These are phyloP conservation scores for Perizoma flavofasciatum DNA, from an alignment of 2,888 invertebrate species.

Conservation along the genomic window DNA sequence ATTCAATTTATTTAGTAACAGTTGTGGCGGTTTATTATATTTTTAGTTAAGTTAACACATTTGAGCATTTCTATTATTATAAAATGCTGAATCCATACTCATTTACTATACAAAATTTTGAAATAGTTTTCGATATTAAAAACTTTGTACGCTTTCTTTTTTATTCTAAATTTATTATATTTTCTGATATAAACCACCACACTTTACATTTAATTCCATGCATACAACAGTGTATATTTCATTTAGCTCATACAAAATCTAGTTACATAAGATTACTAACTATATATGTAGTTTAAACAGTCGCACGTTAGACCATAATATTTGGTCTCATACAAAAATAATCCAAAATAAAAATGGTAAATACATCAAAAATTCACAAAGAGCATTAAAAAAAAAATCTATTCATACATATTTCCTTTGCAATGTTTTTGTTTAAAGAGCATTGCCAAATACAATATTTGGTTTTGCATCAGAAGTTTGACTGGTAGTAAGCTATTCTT, in stretches of 20 bases:
- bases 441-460: no score
- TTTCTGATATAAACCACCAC: constrained; percentile 29
- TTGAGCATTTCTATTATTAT: constrained; percentile 11
- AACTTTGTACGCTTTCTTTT: not conserved
- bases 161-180: constrained; percentile 10
- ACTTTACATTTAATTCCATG: constrained; percentile 44
- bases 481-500: no score
- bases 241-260: constrained; percentile 80
- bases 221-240: constrained; percentile 69
- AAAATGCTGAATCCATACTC: no score
- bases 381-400: constrained; percentile 38
- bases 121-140: no score
- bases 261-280: constrained; percentile 63
- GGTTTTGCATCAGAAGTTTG: no score
- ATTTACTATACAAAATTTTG: no score
- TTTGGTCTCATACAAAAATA: constrained; percentile 47
- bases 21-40: constrained; percentile 23
- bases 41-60: constrained; percentile 2
- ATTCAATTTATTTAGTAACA: constrained; percentile 18
- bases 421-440: not conserved
- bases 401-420: constrained; percentile 18
- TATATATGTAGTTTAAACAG: constrained; percentile 61
- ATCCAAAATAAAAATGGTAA: constrained; percentile 57
- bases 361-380: constrained; percentile 63
- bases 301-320: constrained; percentile 55